A percentile compares a stretch with the other conserved stretches of the same genome.
Conservation (phyloP, 2,797 vertebrate species). For the Lepilemur septentrionalis region DNA sequence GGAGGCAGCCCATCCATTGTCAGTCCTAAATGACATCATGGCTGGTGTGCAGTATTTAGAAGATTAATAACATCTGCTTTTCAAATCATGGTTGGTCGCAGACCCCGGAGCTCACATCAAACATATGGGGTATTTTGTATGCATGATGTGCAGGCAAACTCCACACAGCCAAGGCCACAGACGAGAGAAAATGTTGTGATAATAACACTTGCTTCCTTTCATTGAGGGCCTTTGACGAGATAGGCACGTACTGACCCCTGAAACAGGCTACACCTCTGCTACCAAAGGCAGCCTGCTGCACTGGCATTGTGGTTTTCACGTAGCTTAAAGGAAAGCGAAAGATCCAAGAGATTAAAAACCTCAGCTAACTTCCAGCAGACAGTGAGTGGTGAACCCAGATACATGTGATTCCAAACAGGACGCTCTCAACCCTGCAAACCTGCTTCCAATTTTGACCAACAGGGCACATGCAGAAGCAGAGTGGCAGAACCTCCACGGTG, state of each 20-base stretch:
- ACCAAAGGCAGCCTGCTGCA: too few relatives aligned
- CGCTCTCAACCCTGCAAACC: not conserved
- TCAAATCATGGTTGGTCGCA: constrained; percentile 81
- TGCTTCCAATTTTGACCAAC: constrained; percentile 26
- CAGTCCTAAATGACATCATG: constrained; percentile 81
- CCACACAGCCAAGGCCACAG: not conserved
- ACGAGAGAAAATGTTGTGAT: not conserved
- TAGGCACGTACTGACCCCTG: not conserved
- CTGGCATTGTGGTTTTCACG: not conserved
- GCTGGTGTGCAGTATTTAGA: constrained; percentile 80
- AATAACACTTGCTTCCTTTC: not conserved
- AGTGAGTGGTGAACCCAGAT: not conserved
- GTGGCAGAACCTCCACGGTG: not conserved
- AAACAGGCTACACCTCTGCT: rapidly evolving
- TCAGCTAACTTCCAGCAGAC: not conserved
- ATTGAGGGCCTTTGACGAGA: not conserved
- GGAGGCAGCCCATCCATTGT: constrained; percentile 71
- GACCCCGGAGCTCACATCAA: constrained; percentile 79
- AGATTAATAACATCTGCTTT: constrained; percentile 87
- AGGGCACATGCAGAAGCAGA: not conserved
- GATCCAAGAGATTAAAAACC: not conserved
- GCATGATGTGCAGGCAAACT: constrained; percentile 30
- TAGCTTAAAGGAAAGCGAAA: not conserved
- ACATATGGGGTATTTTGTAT: constrained; percentile 79
- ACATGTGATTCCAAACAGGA: not conserved